These are phyloP conservation scores for Sinhomidia bicolor DNA, from an alignment of 2,888 invertebrate genomes.

Conservation along the genomic window DNA sequence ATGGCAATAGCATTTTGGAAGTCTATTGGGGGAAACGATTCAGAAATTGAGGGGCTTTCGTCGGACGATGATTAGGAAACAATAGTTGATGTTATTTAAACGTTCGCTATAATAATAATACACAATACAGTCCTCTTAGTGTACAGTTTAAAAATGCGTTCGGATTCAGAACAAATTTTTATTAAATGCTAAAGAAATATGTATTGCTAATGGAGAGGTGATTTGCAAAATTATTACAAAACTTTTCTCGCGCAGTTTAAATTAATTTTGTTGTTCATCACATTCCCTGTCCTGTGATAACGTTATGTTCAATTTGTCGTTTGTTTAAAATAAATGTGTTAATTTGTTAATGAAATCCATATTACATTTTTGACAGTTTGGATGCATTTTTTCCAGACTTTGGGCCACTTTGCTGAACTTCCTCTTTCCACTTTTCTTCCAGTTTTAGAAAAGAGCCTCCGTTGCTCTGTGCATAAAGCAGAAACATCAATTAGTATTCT, in stretches of 20 bases:
- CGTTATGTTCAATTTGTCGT: slow-evolving; percentile 34
- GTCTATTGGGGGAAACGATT: slow-evolving; percentile 87
- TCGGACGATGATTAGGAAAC: slow-evolving; percentile 78
- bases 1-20: slow-evolving; percentile 89
- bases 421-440: slow-evolving; percentile 90
- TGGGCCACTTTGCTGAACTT: slow-evolving; percentile 69
- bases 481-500: too few relatives aligned
- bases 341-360: neutral
- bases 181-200: slow-evolving; percentile 2
- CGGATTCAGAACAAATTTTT: slow-evolving; percentile 19
- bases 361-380: slow-evolving; percentile 5
- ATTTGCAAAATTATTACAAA: neutral
- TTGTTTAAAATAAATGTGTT: slow-evolving; percentile 61
- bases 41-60: slow-evolving; percentile 84
- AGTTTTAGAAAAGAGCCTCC: slow-evolving; percentile 90
- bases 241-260: neutral
- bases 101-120: neutral
- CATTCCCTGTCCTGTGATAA: slow-evolving; percentile 72
- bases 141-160: slow-evolving; percentile 34
- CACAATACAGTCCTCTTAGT: neutral
- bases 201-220: neutral
- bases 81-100: neutral
- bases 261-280: slow-evolving; percentile 33
- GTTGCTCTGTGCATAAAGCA: slow-evolving; percentile 62
- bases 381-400: slow-evolving; percentile 51